Conservation (phyloP, 2,888 invertebrate genomes). For the Cetonia aurata region DNA sequence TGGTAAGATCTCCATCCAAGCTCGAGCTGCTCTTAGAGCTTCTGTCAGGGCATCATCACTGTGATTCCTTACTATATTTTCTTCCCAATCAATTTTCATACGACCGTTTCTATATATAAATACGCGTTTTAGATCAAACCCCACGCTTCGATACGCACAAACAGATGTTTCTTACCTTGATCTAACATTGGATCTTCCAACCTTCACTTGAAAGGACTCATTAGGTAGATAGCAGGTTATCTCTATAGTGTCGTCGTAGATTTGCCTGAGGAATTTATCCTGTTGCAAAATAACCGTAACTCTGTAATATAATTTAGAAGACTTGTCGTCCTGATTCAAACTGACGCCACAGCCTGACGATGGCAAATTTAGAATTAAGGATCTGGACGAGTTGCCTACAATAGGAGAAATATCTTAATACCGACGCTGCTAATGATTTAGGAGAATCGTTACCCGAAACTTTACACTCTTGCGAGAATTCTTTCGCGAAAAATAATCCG, state of each 20-base stretch:
- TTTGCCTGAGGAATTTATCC: conserved; percentile 80
- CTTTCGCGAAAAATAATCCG: conserved; percentile 81
- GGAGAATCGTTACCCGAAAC: conserved; percentile 68
- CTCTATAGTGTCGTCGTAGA: conserved; percentile 76
- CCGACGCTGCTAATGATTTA: not conserved
- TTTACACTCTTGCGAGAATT: conserved; percentile 80
- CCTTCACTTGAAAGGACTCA: conserved; percentile 71
- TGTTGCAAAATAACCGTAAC: conserved; percentile 80
- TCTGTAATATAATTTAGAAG: conserved; percentile 70
- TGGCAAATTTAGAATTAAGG: conserved; percentile 63
- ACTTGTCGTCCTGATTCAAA: conserved; percentile 67
- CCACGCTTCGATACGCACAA: not conserved
- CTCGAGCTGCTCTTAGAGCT: conserved; percentile 68
- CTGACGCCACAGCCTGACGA: conserved; percentile 80
- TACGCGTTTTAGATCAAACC: not conserved
- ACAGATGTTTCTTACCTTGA: conserved; percentile 36
- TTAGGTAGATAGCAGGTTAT: conserved; percentile 74
- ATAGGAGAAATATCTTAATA: conserved; percentile 18
- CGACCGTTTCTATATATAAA: conserved; percentile 70
- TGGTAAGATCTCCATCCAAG: conserved; percentile 78
- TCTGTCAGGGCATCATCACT: conserved; percentile 52
- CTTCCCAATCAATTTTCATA: conserved; percentile 70
- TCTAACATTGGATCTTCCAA: conserved; percentile 58
- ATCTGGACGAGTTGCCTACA: conserved; percentile 54
- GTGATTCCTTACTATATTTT: conserved; percentile 60